Base-by-base conservation (phyloP, 2,797 vertebrate species). In the Chelidonichthys spinosus region DNA sequence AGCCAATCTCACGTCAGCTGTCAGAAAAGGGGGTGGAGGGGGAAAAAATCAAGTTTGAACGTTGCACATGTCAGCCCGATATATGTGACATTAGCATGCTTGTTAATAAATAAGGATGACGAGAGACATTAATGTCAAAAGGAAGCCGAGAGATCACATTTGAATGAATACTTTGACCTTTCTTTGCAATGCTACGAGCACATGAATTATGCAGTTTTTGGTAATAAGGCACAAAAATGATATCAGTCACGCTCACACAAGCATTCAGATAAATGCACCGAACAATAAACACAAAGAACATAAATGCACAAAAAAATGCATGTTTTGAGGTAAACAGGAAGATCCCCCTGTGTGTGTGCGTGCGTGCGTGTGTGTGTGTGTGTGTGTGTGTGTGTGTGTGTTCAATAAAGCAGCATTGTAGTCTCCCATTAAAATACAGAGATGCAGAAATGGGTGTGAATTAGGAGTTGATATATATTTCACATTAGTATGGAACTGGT, bases 1-100 rank as follows among this genome's bases (percentile, higher is more conserved):
- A 76, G 83, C 64, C 82, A 85, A 71, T 87, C 72, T 88, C 79
- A 54, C 70, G 79, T 82, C 82, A 73, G 78, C n/a, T 25, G 32
- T 76, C 73, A 39, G 46, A 73, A 63, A 75, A 65, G 46, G 8
- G 7, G n/a, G 69, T 14, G 60, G 60, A 53, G 18, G 50, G 40
- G 18, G 17, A 36, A 50, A 17, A 65, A 43, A 49, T 9, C 11
- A 8, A 53, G 32, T 39, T 37, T 64, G 18, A 49, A 46, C 49
- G 61, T 4, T 39, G 25, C 13, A 52, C 5, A 17, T 55, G n/a
- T 47, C 4, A 69, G 33, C 14, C 8, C 0, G 6, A 50, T 79
- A 59, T 58, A 53, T 8, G n/a, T 53, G 7, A 14, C 37, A 63
- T 53, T 47, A 50, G 18, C 59, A 67, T 44, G 1, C 25, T 25